These are phyloP conservation scores for Pseudorasbora parva DNA, from an alignment of 2,113 vertebrate species.

Conservation along the genomic window DNA sequence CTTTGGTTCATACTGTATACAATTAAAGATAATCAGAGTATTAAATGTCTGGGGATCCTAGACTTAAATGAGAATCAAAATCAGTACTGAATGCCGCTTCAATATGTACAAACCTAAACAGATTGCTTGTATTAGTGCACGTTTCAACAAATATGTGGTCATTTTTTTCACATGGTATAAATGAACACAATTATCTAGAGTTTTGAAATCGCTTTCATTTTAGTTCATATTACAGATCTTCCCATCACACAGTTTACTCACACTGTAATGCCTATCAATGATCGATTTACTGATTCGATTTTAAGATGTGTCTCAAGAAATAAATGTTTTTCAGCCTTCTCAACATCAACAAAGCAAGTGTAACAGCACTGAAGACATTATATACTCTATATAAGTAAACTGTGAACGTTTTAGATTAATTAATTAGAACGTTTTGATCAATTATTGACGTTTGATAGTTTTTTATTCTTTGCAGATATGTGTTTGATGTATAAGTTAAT, in stretches of 20 bases:
- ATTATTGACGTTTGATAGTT: no score
- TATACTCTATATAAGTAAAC: no score
- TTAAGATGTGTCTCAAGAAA: no score
- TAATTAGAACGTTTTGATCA: no score
- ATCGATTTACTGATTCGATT: slow-evolving; percentile 17
- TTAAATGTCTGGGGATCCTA: not conserved
- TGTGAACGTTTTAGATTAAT: no score
- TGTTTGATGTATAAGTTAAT: no score
- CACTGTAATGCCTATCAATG: slow-evolving; percentile 67
- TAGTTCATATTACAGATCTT: slow-evolving; percentile 64
- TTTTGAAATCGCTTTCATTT: not conserved
- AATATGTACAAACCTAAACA: not conserved
- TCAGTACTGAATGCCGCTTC: not conserved
- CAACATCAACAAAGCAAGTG: no score
- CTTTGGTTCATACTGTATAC: not conserved
- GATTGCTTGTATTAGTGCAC: not conserved
- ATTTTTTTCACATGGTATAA: not conserved
- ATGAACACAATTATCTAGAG: not conserved
- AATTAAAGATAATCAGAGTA: not conserved
- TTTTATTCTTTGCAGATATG: no score
- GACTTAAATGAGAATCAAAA: not conserved
- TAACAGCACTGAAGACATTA: no score
- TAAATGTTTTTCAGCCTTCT: not conserved
- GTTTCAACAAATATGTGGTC: not conserved
- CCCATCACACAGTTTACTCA: slow-evolving; percentile 72